phyloP scores from a whole-genome alignment of 2,797 vertebrate species.

The Coluber constrictor region DNA sequence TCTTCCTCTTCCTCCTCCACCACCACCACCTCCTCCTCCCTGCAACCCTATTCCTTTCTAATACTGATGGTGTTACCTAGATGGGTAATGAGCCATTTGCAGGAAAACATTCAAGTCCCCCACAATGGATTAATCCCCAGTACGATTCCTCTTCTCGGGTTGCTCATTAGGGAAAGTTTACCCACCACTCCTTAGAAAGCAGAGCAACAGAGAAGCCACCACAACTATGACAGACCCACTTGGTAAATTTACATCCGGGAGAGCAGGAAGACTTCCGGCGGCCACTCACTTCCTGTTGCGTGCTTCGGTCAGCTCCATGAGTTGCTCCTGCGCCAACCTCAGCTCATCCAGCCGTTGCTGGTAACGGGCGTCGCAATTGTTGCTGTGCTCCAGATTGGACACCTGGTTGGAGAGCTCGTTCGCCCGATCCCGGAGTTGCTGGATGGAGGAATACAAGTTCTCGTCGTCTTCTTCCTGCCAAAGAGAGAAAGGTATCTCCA shows the following conservation, averaged over 20 bases:
- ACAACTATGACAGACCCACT: no score
- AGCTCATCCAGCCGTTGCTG: conserved; percentile 85
- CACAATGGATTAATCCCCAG: background rate
- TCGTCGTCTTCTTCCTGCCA: conserved; percentile 84
- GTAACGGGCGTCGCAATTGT: conserved; percentile 77
- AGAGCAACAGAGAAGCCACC: background rate
- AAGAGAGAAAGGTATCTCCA: no score
- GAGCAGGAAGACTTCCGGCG: background rate
- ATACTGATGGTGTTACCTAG: background rate
- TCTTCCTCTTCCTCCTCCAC: no score
- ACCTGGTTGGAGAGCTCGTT: conserved; percentile 81
- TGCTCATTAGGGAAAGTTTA: no score
- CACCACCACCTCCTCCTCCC: no score
- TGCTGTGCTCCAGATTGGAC: conserved; percentile 77
- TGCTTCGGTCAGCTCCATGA: conserved; percentile 83
- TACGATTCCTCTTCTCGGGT: background rate
- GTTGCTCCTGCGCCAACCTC: conserved; percentile 77
- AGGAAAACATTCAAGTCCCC: background rate
- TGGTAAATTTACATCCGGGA: background rate
- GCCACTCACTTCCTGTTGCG: conserved; percentile 79
- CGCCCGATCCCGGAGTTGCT: conserved; percentile 82
- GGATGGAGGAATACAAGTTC: conserved; percentile 86
- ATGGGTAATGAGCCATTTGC: background rate
- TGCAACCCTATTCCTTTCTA: background rate
- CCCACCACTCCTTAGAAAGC: background rate